Percentiles rank a stretch among this genome's conserved stretches.
phyloP scores from a whole-genome alignment of 2,113 vertebrate species.

The Ondatra zibethicus region DNA sequence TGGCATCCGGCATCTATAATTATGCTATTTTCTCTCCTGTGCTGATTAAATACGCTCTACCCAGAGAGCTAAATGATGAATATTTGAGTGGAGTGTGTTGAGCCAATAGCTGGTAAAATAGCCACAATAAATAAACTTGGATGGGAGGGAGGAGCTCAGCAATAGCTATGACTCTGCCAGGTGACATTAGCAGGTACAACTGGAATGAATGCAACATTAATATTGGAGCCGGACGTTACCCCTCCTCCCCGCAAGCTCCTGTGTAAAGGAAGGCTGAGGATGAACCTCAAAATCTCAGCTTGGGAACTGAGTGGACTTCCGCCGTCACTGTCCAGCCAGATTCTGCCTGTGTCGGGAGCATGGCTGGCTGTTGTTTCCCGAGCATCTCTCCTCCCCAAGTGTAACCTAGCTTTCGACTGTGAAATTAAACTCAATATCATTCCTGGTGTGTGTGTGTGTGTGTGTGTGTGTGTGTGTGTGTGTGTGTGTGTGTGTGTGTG shows the following conservation, averaged over 20 bases:
- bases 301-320: background rate
- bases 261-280: conserved; percentile 27
- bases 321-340: background rate
- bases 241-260: background rate
- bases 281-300: conserved; percentile 3
- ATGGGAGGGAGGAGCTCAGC: conserved; percentile 61
- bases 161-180: conserved; percentile 63
- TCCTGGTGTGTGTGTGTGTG: background rate
- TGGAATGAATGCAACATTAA: conserved; percentile 54
- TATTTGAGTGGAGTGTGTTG: conserved; percentile 85
- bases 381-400: background rate
- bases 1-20: conserved; percentile 89
- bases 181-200: conserved; percentile 78
- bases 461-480: background rate
- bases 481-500: background rate
- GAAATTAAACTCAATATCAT: conserved; percentile 6
- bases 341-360: background rate
- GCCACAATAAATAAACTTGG: conserved; percentile 86
- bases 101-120: conserved; percentile 85
- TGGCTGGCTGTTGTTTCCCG: conserved; percentile 47
- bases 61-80: conserved; percentile 87
- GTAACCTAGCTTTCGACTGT: background rate
- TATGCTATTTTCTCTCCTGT: conserved; percentile 89
- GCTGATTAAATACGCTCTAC: conserved; percentile 88
- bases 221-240: background rate